Base-by-base conservation (phyloP, 1,140 invertebrate species). In the Aphis craccivora region DNA sequence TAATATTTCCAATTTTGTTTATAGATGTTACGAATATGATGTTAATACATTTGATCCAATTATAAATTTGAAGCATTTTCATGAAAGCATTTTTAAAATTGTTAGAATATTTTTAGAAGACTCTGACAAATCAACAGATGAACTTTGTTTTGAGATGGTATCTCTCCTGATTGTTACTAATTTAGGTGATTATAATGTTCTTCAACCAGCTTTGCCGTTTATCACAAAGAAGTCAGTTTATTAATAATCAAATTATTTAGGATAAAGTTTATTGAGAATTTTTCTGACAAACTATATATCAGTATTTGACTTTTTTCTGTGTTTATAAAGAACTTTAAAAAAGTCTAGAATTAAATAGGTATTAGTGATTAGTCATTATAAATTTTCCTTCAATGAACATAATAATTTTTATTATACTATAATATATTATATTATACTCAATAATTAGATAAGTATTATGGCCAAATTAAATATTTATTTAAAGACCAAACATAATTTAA, bases 1-100 rank as follows among this genome's bases (percentile, higher is more conserved):
- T 51, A 14, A 51, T 93, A 8, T 35, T 76, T 76, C 18, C 0
- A 76, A 76, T 81, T 51, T 60, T 94, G 43, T 94, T 81, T 2
- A 89, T n/a, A 93, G 91, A n/a, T 93, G 91, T 55, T 86, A 86
- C 20, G 48, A 93, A 37, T 93, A 55, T 53, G 91, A 93, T 86
- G 45, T 93, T 35, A 93, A 93, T 7, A n/a, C 76, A 2, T 93
- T 93, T 43, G 91, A 93, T 93, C 91, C 91, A 9, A 86, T 93
- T 93, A 60, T 93, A 84, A 93, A 93, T 22, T 53, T 53, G 76
- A 93, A 93, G 43, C 67, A 86, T 84, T 93, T 93, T 86, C 76
- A 93, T 53, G 91, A 93, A 25, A 86, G 81, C 35, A 93, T 93
- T 55, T 93, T 93, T 18, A 93, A 93, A 93, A 37, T 93, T 7